Base-by-base conservation (phyloP, 1,140 invertebrate species). In the Drosophila sulfurigaster region DNA sequence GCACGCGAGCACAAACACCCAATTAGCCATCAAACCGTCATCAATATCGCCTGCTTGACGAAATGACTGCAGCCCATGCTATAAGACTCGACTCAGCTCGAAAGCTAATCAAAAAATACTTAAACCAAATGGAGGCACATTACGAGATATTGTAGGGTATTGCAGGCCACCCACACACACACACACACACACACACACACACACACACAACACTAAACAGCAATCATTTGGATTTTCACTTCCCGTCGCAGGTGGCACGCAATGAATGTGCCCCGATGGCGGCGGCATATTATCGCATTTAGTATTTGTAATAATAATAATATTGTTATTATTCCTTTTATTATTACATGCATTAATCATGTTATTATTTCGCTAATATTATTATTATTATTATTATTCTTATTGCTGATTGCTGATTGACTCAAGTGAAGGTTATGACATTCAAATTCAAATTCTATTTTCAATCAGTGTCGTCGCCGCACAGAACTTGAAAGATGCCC, bases 371-470 rank as follows among this genome's bases (percentile, higher is more conserved):
- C 1, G 0, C 8, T 38, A 30, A 0, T 54, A 13, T 54, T 62
- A 65, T 62, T 67, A 46, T 73, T 62, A 51, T 69, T 67, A 67
- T 60, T 74, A 57, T 11, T 65, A 30, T 49, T 68, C 41, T 54
- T 69, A 38, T 68, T 52, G 41, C 65, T 66, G 54, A 59, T 58
- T 58, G 72, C 64, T 77, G 78, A 82, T 82, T 82, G 83, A 78
- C 85, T 78, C 78, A 64, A 81, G 56, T 70, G 85, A 88, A 88
- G 83, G 83, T 75, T 88, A 62, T 79, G 83, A 89, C 83, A 88
- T 88, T 88, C 83, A 88, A 87, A 65, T 52, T 45, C 66, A 71
- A 77, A 88, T 83, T 88, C 85, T 75, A 89, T 88, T 83, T 89
- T 88, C 83, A 88, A 88, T 89, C 83, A 79, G 66, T 72, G 62